Conservation (phyloP, 2,113 vertebrate genomes). For the Micromys minutus region DNA sequence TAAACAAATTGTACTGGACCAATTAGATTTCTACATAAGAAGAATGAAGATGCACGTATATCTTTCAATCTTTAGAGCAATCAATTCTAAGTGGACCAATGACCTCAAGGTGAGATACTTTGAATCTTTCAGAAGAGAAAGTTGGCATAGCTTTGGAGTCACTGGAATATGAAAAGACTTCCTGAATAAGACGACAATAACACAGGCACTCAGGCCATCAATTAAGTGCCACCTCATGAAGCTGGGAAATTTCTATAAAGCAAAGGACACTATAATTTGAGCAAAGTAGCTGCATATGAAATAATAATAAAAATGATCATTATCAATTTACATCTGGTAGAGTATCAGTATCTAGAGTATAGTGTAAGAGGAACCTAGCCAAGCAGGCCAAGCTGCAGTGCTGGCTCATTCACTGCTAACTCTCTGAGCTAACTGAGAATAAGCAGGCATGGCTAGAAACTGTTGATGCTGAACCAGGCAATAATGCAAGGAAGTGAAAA, state of each 20-base stretch:
- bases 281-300: not conserved
- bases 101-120: not conserved
- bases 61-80: not conserved
- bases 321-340: not conserved
- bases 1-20: not conserved
- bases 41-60: not conserved
- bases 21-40: not conserved
- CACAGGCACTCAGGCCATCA: not conserved
- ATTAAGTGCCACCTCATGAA: not conserved
- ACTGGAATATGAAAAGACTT: not conserved
- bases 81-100: not conserved
- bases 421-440: too few species aligned
- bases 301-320: not conserved
- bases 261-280: not conserved
- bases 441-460: too few species aligned
- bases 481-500: too few species aligned
- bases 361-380: not conserved
- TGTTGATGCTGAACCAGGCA: too few species aligned
- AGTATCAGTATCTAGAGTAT: not conserved
- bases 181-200: not conserved
- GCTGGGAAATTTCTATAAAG: not conserved
- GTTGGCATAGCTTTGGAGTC: not conserved
- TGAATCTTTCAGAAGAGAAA: not conserved
- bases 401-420: too few species aligned
- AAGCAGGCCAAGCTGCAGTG: too few species aligned